Evolutionary conservation across 2,888 invertebrate species (phyloP), one percentile per base, ranked within the genome.

Genomic region (Pyrocoelia pectoralis): DNA sequence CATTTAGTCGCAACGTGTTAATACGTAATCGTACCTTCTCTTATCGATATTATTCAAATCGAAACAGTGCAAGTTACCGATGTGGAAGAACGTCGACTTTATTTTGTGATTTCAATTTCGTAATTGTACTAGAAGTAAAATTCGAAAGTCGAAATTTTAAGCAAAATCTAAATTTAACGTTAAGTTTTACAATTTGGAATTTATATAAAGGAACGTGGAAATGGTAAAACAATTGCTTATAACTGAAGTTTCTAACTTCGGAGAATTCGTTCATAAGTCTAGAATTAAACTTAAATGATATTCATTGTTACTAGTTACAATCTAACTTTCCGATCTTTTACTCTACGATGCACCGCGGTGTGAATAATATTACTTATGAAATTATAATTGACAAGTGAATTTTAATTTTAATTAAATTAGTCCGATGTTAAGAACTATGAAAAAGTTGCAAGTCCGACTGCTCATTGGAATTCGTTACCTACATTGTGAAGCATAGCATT

Each of bases 241-340:
- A 66, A 61, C 67, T 43, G 48, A 69, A 69, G 69, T 68, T 68
- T 60, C 53, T 19, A 57, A 67, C 60, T 65, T 57, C 58, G 64
- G 60, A 65, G 61, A 67, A 69, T 68, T 62, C 69, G 61, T 65
- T 69, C 66, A 66, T 69, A 67, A 69, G 57, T 69, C 68, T 66
- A 71, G 69, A 73, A 61, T 62, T 67, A 67, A 73, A 73, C 72
- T 74, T 73, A 71, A 74, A 74, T 72, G 68, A 71, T 71, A 71
- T 70, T 73, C 73, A 73, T 73, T 72, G 73, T 71, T 71, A 66
- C 64, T 72, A 71, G 71, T 71, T 68, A 68, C 58, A 65, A 71
- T 70, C 68, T 65, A 70, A 68, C 62, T 67, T 65, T 58, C 52
- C 54, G 59, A 67, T 67, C 61, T 60, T 66, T 66, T 60, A 63